Evolutionary conservation across 2,888 invertebrate genomes (phyloP), one percentile per base, ranked within the genome.

Genomic region (Exocentrus adspersus): DNA sequence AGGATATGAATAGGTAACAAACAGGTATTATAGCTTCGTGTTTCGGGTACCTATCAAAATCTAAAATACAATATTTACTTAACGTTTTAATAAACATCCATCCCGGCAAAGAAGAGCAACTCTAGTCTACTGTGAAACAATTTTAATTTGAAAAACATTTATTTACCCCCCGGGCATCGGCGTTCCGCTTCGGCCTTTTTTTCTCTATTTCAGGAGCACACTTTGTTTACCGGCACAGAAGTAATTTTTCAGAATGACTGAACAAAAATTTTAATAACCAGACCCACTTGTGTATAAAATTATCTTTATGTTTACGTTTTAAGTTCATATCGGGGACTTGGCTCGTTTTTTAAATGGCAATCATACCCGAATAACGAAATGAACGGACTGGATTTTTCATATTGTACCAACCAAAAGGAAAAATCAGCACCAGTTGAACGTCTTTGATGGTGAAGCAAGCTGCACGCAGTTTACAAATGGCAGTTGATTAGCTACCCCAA

Each of bases 261-360:
- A 72, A 63, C 71, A 68, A 66, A 70, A 71, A 69, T 73, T 73
- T 72, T 73, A 73, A 73, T 73, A 73, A 73, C 67, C 62, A 64
- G 67, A 69, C 62, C 64, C 70, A 68, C 67, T 73, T 70, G 71
- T 60, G 67, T 73, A 71, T 67, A 68, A 70, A 71, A 73, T 69
- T 70, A 71, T 69, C 69, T 67, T 68, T 67, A 58, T 64, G 65
- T 68, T 68, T 64, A 59, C 62, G 60, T 64, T 62, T 65, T 54
- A 58, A 60, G 62, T 67, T 67, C 59, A 51, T 67, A 64, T 62
- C 58, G 20, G 53, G 46, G 56, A 62, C 57, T 67, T 60, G 56
- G 62, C 61, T 64, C 56, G 60, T 53, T 61, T 60, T 62, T 59
- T 53, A 65, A 65, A 64, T 58, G 62, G 60, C 62, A 57, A 57